These are phyloP conservation scores for Orbicella faveolata DNA, from an alignment of 64 coral and sea anemone species.

Conservation along the genomic window DNA sequence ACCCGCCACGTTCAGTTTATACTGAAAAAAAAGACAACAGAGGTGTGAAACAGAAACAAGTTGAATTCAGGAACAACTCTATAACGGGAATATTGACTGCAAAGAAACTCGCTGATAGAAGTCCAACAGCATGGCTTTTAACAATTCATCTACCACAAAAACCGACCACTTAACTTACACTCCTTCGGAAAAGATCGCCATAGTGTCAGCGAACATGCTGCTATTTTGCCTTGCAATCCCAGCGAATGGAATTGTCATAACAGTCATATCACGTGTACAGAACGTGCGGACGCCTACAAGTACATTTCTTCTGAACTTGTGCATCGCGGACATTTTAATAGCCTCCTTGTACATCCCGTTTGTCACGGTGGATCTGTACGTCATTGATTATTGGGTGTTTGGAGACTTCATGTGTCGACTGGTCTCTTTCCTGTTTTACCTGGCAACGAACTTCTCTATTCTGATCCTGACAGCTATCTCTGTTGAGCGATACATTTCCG, in stretches of 20 bases:
- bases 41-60: too few relatives aligned
- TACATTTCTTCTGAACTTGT: conserved; percentile 77
- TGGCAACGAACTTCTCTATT: conserved; percentile 73
- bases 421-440: conserved; percentile 50
- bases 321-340: conserved; percentile 76
- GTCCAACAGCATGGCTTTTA: neutral
- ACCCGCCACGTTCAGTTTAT: neutral
- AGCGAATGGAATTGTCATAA: conserved; percentile 74
- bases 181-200: conserved; percentile 39
- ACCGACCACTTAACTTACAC: neutral
- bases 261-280: conserved; percentile 66
- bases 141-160: neutral
- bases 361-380: conserved; percentile 64
- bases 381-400: conserved; percentile 67
- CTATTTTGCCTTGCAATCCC: conserved; percentile 62
- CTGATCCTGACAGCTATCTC: conserved; percentile 76
- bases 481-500: conserved; percentile 65
- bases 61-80: too few relatives aligned
- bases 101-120: neutral
- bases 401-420: conserved; percentile 70
- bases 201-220: conserved; percentile 36
- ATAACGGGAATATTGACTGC: neutral
- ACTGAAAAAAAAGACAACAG: neutral
- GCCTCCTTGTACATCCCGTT: conserved; percentile 79
- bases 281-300: conserved; percentile 82